A percentile compares a stretch with the other conserved stretches of the same genome.
Evolutionary conservation across 2,888 invertebrate genomes (phyloP).

Genomic region (Hesperia comma): DNA sequence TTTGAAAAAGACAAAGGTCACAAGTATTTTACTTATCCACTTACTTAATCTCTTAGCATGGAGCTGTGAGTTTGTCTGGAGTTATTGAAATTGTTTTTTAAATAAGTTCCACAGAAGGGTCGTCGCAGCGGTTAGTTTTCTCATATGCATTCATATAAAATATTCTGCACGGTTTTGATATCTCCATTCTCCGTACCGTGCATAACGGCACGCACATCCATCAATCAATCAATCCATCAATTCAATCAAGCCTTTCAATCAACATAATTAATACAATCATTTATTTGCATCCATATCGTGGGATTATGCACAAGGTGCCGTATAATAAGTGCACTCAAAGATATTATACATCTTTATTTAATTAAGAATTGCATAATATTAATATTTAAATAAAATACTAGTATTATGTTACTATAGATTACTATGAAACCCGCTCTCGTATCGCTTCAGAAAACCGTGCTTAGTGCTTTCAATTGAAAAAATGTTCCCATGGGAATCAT

Average conservation of each 20-base stretch:
- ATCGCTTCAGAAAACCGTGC: too few relatives aligned
- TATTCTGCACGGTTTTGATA: background rate
- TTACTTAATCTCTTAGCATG: too few relatives aligned
- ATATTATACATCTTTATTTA: conserved; percentile 28
- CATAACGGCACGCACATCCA: conserved; percentile 15
- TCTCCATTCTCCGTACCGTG: background rate
- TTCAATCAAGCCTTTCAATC: conserved; percentile 31
- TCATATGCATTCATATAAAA: background rate
- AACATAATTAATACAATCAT: conserved; percentile 32
- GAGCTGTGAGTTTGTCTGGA: too few relatives aligned
- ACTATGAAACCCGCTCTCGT: too few relatives aligned
- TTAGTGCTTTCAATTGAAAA: too few relatives aligned
- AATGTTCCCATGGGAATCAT: too few relatives aligned
- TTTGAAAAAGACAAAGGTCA: too few relatives aligned
- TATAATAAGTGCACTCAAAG: conserved; percentile 22
- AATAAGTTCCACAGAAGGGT: too few relatives aligned
- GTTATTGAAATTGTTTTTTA: too few relatives aligned
- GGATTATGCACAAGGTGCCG: conserved; percentile 29
- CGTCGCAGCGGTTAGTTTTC: too few relatives aligned
- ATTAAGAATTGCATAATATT: conserved; percentile 27
- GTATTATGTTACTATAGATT: too few relatives aligned
- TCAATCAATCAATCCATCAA: conserved; percentile 31
- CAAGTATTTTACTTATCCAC: too few relatives aligned
- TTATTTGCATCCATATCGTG: conserved; percentile 36
- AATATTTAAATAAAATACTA: background rate